Base-by-base conservation (phyloP, 2,888 invertebrate species). In the Sesia apiformis region DNA sequence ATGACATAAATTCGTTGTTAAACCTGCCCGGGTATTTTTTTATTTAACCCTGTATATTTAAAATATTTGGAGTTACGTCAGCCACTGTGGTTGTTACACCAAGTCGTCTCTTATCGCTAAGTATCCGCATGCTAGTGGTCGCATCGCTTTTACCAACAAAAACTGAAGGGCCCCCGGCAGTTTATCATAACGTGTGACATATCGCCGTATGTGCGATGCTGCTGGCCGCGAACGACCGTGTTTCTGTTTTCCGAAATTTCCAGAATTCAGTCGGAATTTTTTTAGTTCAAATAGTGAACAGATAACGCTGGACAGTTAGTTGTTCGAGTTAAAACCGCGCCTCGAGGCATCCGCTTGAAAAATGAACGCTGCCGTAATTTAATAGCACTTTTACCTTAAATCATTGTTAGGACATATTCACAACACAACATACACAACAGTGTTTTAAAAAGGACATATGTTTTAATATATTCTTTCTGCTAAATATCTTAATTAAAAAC, bases 131-230 rank as follows among this genome's bases (percentile, higher is more conserved):
- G 3, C 4, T 46, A 4, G 8, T 50, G 50, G 50, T 7, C 7
- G 50, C 50, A 50, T 38, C 23, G 39, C 38, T 50, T 50, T 50
- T 50, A 38, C 39, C 8, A 46, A n/a, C 49, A 58, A 63, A 63
- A 63, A 60, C 59, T 53, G 60, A 63, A 68, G 63, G 59, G 61
- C 65, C 67, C 61, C 58, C 60, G 74, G 69, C 72, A 62, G 70
- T 76, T 72, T 78, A 74, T 81, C 77, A 76, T 63, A 72, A 65
- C 63, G 65, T 58, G 59, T 71, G 73, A 70, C 75, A 69, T 78
- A 75, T 75, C 72, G 69, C 72, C 67, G 65, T 66, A 65, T 65
- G 65, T 66, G 63, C 63, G 53, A 63, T 61, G 54, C 52, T 55
- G 56, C 55, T 58, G 53, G 57, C 54, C 55, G 51, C 57, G 61